Evolutionary conservation across 2,888 invertebrate species (phyloP), one percentile per base, ranked within the genome.

Genomic region (Heliconius hortense): DNA sequence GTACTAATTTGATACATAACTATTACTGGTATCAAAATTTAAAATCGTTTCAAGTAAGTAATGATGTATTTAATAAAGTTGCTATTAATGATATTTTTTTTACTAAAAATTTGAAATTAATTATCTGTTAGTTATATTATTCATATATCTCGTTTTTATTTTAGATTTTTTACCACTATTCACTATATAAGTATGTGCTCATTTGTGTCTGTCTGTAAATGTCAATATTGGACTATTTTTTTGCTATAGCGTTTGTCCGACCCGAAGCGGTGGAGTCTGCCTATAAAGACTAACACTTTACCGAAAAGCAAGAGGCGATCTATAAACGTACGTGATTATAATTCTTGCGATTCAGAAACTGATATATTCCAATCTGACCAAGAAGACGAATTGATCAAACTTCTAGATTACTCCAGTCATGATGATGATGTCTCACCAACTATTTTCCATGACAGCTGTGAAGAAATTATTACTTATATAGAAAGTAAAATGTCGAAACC

Each of bases 361-460:
- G 96, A 97, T 87, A 95, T 96, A 94, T 96, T 96, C 94, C 95
- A 96, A 87, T 97, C 97, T 28, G 96, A 97, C 87, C 96, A 96
- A 90, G 97, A 97, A 86, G 97, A 97, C 81, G 97, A 97, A 90
- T 94, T 97, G 70, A 93, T 97, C 83, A 96, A 96, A 83, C 95
- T 97, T 83, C 93, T 96, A 82, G 96, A 96, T 90, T 96, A 95
- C 87, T 95, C 95, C 82, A 95, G 95, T 81, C 95, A 96, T 84
- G 95, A 95, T 80, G 94, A 95, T 80, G 95, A 95, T 80, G 88
- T 94, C 24, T 93, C 93, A 4, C 91, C 93, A 1, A 89, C 90
- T 56, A 88, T 93, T 80, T 93, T 93, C 80, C 89, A 92, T 76
- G 94, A 93, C 76, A 91, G 91, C 74, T 93, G 93, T 72, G 93